phyloP scores from a whole-genome alignment of 2,113 vertebrate species.

The Peromyscus californicus region DNA sequence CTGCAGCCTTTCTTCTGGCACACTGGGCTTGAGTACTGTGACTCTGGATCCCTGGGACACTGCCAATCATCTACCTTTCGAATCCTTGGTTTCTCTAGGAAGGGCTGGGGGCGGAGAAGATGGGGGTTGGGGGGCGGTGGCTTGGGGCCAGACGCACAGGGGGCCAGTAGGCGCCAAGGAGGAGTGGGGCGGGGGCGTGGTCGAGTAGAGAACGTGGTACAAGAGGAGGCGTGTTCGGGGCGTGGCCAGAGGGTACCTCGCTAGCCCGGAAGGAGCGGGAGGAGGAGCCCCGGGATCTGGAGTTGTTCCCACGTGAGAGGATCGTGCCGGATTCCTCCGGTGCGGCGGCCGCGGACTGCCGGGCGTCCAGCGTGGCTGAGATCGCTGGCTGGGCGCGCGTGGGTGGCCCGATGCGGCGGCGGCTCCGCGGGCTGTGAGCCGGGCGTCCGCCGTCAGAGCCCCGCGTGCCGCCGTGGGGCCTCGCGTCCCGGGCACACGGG shows the following conservation, averaged over 20 bases:
- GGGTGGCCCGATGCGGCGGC: conserved; percentile 56
- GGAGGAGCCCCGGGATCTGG: conserved; percentile 67
- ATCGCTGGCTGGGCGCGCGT: conserved; percentile 23
- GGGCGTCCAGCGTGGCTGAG: conserved; percentile 36
- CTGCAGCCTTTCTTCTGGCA: not conserved
- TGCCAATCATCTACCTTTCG: accelerated
- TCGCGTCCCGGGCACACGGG: conserved; percentile 74
- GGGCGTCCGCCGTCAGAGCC: conserved; percentile 31
- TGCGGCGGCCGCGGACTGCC: conserved; percentile 8
- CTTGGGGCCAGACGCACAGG: not conserved
- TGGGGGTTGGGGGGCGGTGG: not conserved
- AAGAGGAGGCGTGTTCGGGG: not conserved
- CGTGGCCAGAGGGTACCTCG: not conserved
- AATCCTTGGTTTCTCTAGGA: conserved; percentile 47
- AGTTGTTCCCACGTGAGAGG: conserved; percentile 78
- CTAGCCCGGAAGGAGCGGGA: conserved; percentile 78
- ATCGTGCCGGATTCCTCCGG: conserved; percentile 66
- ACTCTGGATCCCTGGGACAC: not conserved
- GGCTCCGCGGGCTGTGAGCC: conserved; percentile 56
- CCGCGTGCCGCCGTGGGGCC: conserved; percentile 9
- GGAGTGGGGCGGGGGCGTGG: not conserved
- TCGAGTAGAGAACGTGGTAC: not conserved
- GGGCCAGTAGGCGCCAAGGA: not conserved
- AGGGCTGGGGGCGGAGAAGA: accelerated
- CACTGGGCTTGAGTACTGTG: not conserved